These are phyloP conservation scores for Temnopleurus reevesii DNA, from an alignment of 53 echinoderm and acorn worm genomes.

Conservation along the genomic window DNA sequence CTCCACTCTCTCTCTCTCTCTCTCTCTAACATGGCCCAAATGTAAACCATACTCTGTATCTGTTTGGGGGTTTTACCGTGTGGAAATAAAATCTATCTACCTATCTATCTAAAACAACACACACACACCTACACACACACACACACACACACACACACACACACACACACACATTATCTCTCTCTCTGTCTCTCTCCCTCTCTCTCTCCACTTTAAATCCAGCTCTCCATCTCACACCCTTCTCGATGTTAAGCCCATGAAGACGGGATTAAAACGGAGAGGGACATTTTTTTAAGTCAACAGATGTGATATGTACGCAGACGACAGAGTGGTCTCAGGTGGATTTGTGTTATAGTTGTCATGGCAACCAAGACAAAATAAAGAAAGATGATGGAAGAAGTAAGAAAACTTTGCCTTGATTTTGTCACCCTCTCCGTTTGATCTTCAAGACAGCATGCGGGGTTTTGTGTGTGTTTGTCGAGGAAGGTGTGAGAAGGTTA, in stretches of 20 bases:
- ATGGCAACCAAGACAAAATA: conserved; percentile 23
- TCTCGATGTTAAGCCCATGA: not conserved
- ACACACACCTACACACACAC: too few species aligned
- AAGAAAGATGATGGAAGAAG: conserved; percentile 34
- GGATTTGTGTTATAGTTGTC: conserved; percentile 36
- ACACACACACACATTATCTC: too few species aligned
- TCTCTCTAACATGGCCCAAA: too few species aligned
- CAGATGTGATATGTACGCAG: conserved; percentile 24
- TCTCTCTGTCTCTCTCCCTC: not conserved
- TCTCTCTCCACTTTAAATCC: not conserved
- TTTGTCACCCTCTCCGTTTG: conserved; percentile 2
- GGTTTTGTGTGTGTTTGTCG: too few species aligned
- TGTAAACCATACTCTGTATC: too few species aligned
- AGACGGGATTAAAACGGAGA: conserved; percentile 44
- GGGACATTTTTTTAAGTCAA: conserved; percentile 11
- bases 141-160: too few species aligned
- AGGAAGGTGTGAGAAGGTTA: too few species aligned
- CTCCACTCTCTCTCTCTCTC: not conserved
- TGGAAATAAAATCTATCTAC: not conserved
- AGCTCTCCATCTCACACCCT: too few species aligned
- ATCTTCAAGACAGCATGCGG: too few species aligned
- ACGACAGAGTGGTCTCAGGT: conserved; percentile 26
- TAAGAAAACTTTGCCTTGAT: not conserved
- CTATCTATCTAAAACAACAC: not conserved
- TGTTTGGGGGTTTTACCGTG: too few species aligned